Evolutionary conservation across 2,888 invertebrate genomes (phyloP), one percentile per base, ranked within the genome.

Genomic region (Ceratothoa steindachneri): DNA sequence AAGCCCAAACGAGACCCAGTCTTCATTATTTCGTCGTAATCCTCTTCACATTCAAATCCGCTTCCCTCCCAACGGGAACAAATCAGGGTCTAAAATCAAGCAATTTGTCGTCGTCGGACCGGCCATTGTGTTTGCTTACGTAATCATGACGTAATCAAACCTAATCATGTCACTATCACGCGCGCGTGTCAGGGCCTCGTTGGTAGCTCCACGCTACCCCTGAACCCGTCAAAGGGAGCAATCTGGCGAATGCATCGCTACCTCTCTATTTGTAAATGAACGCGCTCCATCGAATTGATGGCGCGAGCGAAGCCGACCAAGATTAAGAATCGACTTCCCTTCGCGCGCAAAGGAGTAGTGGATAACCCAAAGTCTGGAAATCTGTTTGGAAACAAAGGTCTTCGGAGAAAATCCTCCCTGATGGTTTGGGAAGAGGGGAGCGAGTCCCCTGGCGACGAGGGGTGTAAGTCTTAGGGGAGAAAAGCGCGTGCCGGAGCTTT

Each of bases 401-500:
- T 15, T 41, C 5, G 15, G 41, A 41, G 15, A 15, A 41, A 41
- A 41, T 9, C 15, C 41, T 15, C 15, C 41, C 41, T 41, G 41
- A 41, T 41, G 41, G 41, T 41, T 15, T 41, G 5, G 5, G 41
- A 15, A 9, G 41, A 41, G 41, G 41, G 41, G 41, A 41, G 15
- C 5, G 41, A 41, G 15, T 41, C 41, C 41, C n/a, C 41, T 41
- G 7, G 41, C 41, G 41, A 9, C 15, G 5, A 15, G 15, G 41
- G 41, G 7, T 41, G 7, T 9, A 15, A 9, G 7, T 15, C 7
- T 9, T 5, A 15, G 41, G 41, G 41, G 15, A 15, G 15, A 41
- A 15, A 15, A 41, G 71, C 60, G 64, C 67, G 75, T 65, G 80
- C 68, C 67, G 73, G 67, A 72, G 73, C 75, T 73, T 67, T 28